Percentiles rank a stretch among this genome's conserved stretches.
Evolutionary conservation across 2,888 invertebrate genomes (phyloP).

Genomic region (Tenthredo scrophulariae): DNA sequence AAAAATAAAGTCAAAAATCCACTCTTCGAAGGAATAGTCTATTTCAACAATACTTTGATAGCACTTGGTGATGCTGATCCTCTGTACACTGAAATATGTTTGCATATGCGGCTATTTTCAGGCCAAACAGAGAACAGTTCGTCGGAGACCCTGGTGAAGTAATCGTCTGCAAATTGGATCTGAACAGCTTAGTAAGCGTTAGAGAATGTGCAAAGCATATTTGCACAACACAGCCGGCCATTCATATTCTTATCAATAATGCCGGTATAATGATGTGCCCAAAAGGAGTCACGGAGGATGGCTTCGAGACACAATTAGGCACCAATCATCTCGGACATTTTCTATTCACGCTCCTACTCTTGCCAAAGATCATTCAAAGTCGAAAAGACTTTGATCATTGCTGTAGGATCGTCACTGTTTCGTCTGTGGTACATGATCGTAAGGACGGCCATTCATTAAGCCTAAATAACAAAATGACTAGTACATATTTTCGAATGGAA

Average conservation of each 20-base stretch:
- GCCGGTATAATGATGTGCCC: slow-evolving; percentile 85
- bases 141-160: slow-evolving; percentile 63
- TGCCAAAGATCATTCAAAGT: slow-evolving; percentile 81
- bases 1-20: not conserved
- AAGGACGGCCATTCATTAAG: slow-evolving; percentile 67
- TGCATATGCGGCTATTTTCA: not conserved
- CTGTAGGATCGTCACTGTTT: slow-evolving; percentile 80
- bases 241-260: slow-evolving; percentile 82
- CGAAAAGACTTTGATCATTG: slow-evolving; percentile 76
- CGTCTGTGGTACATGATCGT: slow-evolving; percentile 80
- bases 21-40: not conserved
- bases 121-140: slow-evolving; percentile 31
- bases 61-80: slow-evolving; percentile 58
- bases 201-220: slow-evolving; percentile 82
- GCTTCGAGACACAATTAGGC: slow-evolving; percentile 83
- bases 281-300: slow-evolving; percentile 81
- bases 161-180: slow-evolving; percentile 74
- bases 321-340: slow-evolving; percentile 84
- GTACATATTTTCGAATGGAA: too few species aligned
- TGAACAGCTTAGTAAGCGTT: slow-evolving; percentile 79
- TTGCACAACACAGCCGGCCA: slow-evolving; percentile 77
- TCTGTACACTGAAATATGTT: too few species aligned
- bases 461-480: too few species aligned
- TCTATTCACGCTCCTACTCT: slow-evolving; percentile 80
- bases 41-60: not conserved